Evolutionary conservation across 2,888 invertebrate species (phyloP), one percentile per base, ranked within the genome.

Genomic region (Emesis russula): DNA sequence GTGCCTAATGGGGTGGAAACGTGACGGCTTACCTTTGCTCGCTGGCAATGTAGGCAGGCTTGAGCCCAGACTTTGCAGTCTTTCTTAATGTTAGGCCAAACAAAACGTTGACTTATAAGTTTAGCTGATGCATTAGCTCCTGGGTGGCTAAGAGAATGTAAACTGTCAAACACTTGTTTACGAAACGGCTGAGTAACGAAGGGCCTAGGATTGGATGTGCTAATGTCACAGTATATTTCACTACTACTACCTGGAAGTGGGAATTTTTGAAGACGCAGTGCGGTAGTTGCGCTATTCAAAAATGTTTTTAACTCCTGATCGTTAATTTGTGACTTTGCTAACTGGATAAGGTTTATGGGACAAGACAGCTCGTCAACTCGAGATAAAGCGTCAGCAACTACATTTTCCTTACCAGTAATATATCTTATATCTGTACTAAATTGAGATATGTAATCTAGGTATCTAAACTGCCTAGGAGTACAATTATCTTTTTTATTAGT

Each of bases 341-440:
- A 48, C 15, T 48, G 44, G 44, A 48, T 48, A 3, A 48, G 44
- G 15, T 48, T 48, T 48, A 15, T 15, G 44, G 44, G 15, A 15
- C 44, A 48, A 48, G 44, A 15, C 44, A 48, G 44, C 18, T 63
- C 63, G 6, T 63, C 63, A n/a, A 63, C 7, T 6, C 63, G 63
- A 93, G 94, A 82, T 97, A 96, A 7, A 76, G 82, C 3, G 38
- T 90, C 87, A 6, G 92, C 88, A 1, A 92, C 85, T 7, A 87
- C 58, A 70, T 92, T 93, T 13, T 92, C 83, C 41, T 77, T 75
- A 38, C 87, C 85, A 25, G 83, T 15, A 48, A 87, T 53, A 63
- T 87, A 58, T 31, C 63, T 66, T 13, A 90, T 63, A 76, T 90
- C 90, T 0, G 87, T 87, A 11, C 83, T 80, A 41, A 83, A 87